These are phyloP conservation scores for Nesogale talazaci DNA, from an alignment of 2,113 vertebrate genomes.

Conservation along the genomic window DNA sequence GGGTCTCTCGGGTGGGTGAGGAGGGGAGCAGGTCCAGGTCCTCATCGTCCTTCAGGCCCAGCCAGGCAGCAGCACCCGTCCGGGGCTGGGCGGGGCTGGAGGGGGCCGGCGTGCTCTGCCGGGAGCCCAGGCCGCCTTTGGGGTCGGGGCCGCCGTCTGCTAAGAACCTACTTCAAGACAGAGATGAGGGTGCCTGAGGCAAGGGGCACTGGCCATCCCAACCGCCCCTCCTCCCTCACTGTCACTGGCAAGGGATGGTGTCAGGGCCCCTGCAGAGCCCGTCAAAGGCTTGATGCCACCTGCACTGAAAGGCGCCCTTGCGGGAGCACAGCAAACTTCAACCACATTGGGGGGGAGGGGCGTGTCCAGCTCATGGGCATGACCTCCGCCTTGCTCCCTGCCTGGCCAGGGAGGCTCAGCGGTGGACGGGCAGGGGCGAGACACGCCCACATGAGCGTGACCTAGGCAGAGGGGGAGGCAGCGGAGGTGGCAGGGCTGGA, in stretches of 20 bases:
- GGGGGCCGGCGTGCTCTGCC: conserved; percentile 60
- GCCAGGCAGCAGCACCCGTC: conserved; percentile 88
- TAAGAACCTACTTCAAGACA: conserved; percentile 88
- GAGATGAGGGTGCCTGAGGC: not conserved
- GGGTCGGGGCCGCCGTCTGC: conserved; percentile 83
- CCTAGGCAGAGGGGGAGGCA: too few species aligned
- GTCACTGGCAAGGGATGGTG: not conserved
- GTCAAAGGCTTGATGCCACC: not conserved
- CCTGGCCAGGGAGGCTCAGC: not conserved
- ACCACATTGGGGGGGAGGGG: too few species aligned
- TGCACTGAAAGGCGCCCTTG: not conserved
- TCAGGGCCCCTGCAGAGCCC: not conserved
- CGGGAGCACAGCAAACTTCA: not conserved
- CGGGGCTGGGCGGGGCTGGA: conserved; percentile 66
- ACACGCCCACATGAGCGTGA: rapidly evolving
- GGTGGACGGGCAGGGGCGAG: too few species aligned
- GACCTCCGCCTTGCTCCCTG: not conserved
- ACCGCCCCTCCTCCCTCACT: not conserved
- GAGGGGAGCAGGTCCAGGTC: conserved; percentile 44
- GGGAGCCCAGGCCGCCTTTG: conserved; percentile 84
- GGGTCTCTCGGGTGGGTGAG: conserved; percentile 34
- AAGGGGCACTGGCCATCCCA: not conserved
- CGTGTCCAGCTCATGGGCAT: too few species aligned
- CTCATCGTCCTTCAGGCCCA: conserved; percentile 88
- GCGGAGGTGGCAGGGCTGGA: not conserved